Percentiles rank a stretch among this genome's conserved stretches.
These are phyloP conservation scores for Poeciliopsis occidentalis DNA, from an alignment of 2,113 vertebrate genomes.

Conservation along the genomic window DNA sequence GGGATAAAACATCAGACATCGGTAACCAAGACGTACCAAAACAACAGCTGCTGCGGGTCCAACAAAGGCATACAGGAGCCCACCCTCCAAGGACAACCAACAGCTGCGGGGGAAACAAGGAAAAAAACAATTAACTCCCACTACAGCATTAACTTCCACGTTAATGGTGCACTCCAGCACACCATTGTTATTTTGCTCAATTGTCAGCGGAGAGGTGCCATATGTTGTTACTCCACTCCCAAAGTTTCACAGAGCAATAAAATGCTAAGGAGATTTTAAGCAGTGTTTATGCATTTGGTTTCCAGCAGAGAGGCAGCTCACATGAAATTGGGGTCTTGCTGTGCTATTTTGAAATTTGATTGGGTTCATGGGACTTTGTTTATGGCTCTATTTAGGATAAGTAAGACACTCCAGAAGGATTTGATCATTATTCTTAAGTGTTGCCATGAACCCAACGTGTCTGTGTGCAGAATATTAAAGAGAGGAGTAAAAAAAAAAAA, in stretches of 20 bases:
- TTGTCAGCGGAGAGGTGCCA: slow-evolving; percentile 60
- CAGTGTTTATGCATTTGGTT: slow-evolving; percentile 72
- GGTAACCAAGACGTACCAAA: slow-evolving; percentile 84
- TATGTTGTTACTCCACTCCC: slow-evolving; percentile 64
- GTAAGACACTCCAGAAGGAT: slow-evolving; percentile 38
- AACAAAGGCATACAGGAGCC: slow-evolving; percentile 97
- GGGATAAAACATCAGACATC: not conserved
- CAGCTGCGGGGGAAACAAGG: slow-evolving; percentile 82
- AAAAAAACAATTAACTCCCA: slow-evolving; percentile 70
- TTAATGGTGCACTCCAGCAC: slow-evolving; percentile 65
- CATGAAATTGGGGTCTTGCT: slow-evolving; percentile 67
- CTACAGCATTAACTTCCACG: slow-evolving; percentile 83
- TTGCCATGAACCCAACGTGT: slow-evolving; percentile 15
- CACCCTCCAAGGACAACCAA: slow-evolving; percentile 98
- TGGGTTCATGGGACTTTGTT: slow-evolving; percentile 66
- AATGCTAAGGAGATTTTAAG: slow-evolving; percentile 77
- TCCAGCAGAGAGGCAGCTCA: slow-evolving; percentile 75
- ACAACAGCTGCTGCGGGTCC: slow-evolving; percentile 98
- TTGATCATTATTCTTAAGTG: slow-evolving; percentile 48
- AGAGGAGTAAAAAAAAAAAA: not conserved
- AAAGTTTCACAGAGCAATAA: slow-evolving; percentile 64
- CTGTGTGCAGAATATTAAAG: slow-evolving; percentile 15
- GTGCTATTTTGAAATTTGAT: slow-evolving; percentile 67
- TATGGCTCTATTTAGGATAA: slow-evolving; percentile 59
- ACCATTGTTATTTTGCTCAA: slow-evolving; percentile 51